Conservation (phyloP, 2,113 vertebrate genomes). For the Corynorhinus townsendii region DNA sequence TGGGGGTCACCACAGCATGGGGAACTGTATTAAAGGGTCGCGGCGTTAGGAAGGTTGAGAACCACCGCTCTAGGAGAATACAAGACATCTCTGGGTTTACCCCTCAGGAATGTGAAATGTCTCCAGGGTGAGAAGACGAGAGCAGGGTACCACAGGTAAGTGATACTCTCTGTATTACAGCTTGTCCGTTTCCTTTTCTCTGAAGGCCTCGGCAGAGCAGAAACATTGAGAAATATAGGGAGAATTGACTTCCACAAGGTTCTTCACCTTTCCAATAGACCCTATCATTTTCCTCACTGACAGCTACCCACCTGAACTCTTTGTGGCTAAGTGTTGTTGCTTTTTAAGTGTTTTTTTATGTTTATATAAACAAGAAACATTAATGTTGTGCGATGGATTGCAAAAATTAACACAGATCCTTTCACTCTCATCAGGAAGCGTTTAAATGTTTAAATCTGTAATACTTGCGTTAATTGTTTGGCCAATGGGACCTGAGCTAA, state of each 20-base stretch:
- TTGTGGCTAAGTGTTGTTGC: neutral
- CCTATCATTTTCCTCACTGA: neutral
- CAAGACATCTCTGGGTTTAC: neutral
- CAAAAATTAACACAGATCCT: neutral
- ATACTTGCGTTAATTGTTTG: neutral
- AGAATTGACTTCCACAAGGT: neutral
- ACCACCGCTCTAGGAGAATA: neutral
- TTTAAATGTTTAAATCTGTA: neutral
- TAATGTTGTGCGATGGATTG: neutral
- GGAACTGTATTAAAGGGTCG: too few species aligned
- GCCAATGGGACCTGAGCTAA: neutral
- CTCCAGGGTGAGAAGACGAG: neutral
- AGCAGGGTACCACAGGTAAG: neutral
- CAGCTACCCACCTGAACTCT: neutral
- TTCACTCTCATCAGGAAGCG: neutral
- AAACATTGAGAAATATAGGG: neutral
- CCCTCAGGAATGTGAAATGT: neutral
- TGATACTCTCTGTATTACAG: neutral
- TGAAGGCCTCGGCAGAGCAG: neutral
- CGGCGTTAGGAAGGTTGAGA: too few species aligned
- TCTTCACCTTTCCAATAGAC: neutral
- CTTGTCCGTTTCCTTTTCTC: neutral
- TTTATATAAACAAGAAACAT: neutral
- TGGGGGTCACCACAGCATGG: too few species aligned
- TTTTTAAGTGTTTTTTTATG: neutral